These are phyloP conservation scores for Atherix ibis DNA, from an alignment of 2,888 invertebrate species.

Conservation along the genomic window DNA sequence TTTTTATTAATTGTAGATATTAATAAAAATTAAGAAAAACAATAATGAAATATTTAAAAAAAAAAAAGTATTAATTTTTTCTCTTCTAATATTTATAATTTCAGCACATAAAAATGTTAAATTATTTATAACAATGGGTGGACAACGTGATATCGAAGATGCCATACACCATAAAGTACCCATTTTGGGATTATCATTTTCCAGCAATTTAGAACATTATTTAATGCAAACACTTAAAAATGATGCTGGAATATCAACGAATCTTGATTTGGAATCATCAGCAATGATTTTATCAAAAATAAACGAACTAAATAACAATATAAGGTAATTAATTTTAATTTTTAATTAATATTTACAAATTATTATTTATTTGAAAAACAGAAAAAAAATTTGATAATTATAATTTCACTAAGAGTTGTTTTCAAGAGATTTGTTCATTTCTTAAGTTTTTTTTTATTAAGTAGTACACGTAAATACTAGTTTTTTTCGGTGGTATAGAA, in stretches of 20 bases:
- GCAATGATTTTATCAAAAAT: conserved; percentile 13
- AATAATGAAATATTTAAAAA: too few relatives aligned
- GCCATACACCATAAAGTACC: conserved; percentile 18
- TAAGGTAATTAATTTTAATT: conserved; percentile 11
- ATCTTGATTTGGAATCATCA: conserved; percentile 15
- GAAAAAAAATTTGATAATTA: too few relatives aligned
- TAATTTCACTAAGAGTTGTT: too few relatives aligned
- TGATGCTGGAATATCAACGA: conserved; percentile 14
- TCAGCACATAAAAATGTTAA: conserved; percentile 15
- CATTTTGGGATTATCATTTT: conserved; percentile 16
- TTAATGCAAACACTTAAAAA: conserved; percentile 16
- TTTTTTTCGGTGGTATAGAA: too few relatives aligned
- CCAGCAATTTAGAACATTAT: conserved; percentile 17
- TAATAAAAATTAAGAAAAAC: too few relatives aligned
- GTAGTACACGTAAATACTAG: too few relatives aligned
- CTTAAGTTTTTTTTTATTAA: too few relatives aligned
- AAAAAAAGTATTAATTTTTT: too few relatives aligned
- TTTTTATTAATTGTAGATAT: too few relatives aligned
- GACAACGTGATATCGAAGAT: conserved; percentile 18
- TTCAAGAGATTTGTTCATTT: too few relatives aligned
- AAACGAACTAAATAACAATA: conserved; percentile 13
- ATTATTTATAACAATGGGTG: conserved; percentile 17
- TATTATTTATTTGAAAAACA: too few relatives aligned
- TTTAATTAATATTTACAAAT: too few relatives aligned
- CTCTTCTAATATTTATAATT: conserved; percentile 5